A percentile compares a stretch with the other conserved stretches of the same genome.
These are phyloP conservation scores for Pseudochromis fuscus DNA, from an alignment of 2,797 vertebrate genomes.

Conservation along the genomic window DNA sequence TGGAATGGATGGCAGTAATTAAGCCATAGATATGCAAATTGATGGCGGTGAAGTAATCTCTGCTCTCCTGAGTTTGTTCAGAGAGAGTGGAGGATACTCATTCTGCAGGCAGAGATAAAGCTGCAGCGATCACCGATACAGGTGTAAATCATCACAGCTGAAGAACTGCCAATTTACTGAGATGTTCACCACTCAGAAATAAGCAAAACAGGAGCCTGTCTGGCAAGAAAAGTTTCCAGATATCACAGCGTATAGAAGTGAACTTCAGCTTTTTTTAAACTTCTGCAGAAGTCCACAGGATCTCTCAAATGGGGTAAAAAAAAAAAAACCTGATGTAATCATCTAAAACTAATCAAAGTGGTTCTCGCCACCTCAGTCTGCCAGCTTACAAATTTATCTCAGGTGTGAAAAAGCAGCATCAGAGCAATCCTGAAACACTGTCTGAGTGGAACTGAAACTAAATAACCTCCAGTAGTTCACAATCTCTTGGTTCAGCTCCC, in stretches of 20 bases:
- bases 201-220: conserved; percentile 1
- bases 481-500: too few species aligned
- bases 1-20: conserved; percentile 50
- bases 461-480: background rate
- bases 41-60: conserved; percentile 6
- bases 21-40: conserved; percentile 62
- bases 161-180: conserved; percentile 21
- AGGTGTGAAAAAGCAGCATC: background rate
- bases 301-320: too few species aligned
- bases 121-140: conserved; percentile 31
- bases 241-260: background rate
- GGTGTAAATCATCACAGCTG: conserved; percentile 28
- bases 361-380: background rate
- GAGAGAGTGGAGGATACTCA: conserved; percentile 38
- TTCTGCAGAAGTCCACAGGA: too few species aligned
- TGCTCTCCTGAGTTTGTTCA: conserved; percentile 37
- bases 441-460: background rate
- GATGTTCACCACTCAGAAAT: background rate
- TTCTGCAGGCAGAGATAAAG: conserved; percentile 40
- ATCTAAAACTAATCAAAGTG: background rate
- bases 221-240: background rate
- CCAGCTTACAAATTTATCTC: background rate
- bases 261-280: background rate
- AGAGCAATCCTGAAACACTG: background rate
- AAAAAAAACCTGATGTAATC: background rate